Evolutionary conservation across 2,113 vertebrate species (phyloP), one percentile per base, ranked within the genome.

Genomic region (Malurus alboscapulatus): DNA sequence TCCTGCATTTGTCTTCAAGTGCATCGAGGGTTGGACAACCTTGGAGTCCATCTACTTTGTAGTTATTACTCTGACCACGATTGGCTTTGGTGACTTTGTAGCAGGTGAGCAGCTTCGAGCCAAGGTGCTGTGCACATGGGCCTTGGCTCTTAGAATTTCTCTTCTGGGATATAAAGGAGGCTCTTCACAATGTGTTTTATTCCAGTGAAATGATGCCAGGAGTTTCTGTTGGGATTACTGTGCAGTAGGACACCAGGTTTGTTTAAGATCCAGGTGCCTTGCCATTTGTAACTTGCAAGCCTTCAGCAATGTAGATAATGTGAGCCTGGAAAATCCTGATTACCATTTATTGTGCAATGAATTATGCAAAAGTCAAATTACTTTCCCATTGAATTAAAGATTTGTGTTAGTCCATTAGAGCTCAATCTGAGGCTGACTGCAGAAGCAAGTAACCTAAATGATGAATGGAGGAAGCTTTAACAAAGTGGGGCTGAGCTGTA

Each of bases 21-120:
- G 99, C 96, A 99, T 98, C 3, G 99, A 99, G 87, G 98, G 98
- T 24, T 99, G 99, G 99, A 99, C 98, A 38, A 97, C 98, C 17
- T 96, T 99, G 97, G 99, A 99, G 53, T 98, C 99, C 87, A 99
- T 99, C 94, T 99, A 99, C 97, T 99, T 99, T 95, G 99, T 99
- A 51, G 99, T 99, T 65, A 98, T 99, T 95, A 99, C 99, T 54
- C 98, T 99, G 83, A 99, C 99, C 82, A 99, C 99, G 0, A 98
- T 99, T 91, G 99, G 99, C 87, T 99, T 99, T 18, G 99, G 99
- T 85, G 99, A 99, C 96, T 99, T 99, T 48, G 99, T 99, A 79
- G 99, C 99, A 98, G 99, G 99, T 99, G 96, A 98, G 88, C 12
- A 74, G 47, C 42, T 84, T 57, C 1, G 2, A 85, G 51, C 34